Conservation (phyloP, 2,888 invertebrate species). For the Idaea dimidiata region DNA sequence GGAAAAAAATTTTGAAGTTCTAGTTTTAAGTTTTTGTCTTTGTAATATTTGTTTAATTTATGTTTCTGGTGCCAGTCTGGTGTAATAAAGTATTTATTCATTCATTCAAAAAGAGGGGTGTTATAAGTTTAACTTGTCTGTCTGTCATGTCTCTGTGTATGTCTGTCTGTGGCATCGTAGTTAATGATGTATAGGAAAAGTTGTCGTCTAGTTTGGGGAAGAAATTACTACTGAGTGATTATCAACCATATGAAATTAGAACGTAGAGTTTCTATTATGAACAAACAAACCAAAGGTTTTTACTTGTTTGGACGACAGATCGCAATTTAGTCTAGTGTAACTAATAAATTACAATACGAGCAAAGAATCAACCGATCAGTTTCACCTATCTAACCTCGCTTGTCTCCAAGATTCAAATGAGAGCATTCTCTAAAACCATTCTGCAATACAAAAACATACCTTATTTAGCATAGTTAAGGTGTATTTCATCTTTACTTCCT, state of each 20-base stretch:
- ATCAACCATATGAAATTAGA: background rate
- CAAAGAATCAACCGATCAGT: conserved; percentile 6
- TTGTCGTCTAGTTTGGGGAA: background rate
- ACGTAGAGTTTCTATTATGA: background rate
- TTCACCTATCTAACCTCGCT: conserved; percentile 14
- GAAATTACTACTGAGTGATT: background rate
- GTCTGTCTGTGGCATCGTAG: too few relatives aligned
- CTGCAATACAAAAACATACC: conserved; percentile 2
- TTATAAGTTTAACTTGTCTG: too few relatives aligned
- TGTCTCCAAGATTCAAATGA: conserved; percentile 9
- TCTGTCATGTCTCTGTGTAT: too few relatives aligned
- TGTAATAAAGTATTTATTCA: too few relatives aligned
- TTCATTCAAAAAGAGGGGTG: too few relatives aligned
- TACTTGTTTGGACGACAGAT: background rate
- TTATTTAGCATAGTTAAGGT: conserved; percentile 2
- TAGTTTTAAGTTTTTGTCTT: too few relatives aligned
- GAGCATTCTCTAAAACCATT: conserved; percentile 14
- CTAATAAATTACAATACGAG: background rate
- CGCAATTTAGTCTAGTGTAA: background rate
- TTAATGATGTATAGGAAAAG: too few relatives aligned
- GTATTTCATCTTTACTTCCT: conserved; percentile 5
- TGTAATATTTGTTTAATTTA: too few relatives aligned
- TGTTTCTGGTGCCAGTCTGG: too few relatives aligned
- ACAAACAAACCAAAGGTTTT: background rate
- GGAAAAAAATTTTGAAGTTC: too few relatives aligned